Evolutionary conservation across 2,888 invertebrate species (phyloP).

Genomic region (Camptogramma bilineatum): DNA sequence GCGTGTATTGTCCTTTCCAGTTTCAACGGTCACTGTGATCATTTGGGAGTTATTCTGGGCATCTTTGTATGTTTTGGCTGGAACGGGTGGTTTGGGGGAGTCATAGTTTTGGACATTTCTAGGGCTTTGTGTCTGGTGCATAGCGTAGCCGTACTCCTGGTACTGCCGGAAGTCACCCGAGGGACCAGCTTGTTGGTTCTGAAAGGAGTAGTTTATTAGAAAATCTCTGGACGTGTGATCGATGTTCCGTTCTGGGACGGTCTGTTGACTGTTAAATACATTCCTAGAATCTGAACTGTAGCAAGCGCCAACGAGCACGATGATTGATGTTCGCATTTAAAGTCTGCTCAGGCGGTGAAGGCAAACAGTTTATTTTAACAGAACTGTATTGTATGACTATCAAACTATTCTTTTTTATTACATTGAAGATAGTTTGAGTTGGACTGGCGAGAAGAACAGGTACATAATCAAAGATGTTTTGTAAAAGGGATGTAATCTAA

Average conservation of each 20-base stretch:
- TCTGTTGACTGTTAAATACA: conserved; percentile 38
- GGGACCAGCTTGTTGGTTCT: conserved; percentile 83
- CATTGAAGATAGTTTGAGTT: too few species aligned
- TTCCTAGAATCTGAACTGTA: conserved; percentile 22
- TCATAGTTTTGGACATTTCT: conserved; percentile 78
- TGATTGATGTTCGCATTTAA: conserved; percentile 30
- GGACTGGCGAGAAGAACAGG: too few species aligned
- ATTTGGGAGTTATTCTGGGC: conserved; percentile 80
- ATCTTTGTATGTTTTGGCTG: conserved; percentile 79
- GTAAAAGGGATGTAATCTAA: neutral
- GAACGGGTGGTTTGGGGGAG: conserved; percentile 77
- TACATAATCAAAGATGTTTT: neutral
- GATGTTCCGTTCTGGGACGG: conserved; percentile 15
- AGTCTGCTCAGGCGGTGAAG: conserved; percentile 15
- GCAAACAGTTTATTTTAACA: neutral
- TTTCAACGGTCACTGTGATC: conserved; percentile 86
- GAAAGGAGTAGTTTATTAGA: conserved; percentile 39
- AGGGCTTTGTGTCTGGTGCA: conserved; percentile 74
- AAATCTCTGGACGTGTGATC: neutral
- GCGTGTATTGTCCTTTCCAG: conserved; percentile 84
- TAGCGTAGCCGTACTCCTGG: conserved; percentile 83
- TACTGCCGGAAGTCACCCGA: conserved; percentile 82
- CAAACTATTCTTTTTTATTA: neutral
- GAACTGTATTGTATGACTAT: neutral
- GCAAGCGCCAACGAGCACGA: conserved; percentile 26